Conservation (phyloP, 2,888 invertebrate genomes). For the Limnephilus lunatus region DNA sequence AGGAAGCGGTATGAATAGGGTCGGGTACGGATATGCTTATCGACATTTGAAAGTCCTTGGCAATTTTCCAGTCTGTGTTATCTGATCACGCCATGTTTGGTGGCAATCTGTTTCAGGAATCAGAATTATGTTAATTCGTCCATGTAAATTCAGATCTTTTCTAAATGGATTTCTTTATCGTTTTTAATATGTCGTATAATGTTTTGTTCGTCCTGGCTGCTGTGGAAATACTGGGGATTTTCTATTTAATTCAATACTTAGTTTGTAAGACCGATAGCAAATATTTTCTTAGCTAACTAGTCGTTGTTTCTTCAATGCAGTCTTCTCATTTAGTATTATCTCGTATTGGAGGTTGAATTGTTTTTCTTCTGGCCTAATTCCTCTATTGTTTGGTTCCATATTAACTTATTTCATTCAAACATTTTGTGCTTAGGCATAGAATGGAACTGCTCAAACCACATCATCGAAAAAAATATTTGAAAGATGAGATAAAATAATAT, state of each 20-base stretch:
- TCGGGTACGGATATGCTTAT: conserved; percentile 12
- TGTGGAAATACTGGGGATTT: not conserved
- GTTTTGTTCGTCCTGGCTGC: not conserved
- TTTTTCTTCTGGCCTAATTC: no score
- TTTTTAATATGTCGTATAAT: conserved; percentile 3
- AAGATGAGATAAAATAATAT: no score
- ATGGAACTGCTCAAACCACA: no score
- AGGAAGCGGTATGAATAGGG: not conserved
- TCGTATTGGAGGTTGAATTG: no score
- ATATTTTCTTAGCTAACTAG: not conserved
- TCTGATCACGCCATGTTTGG: conserved; percentile 20
- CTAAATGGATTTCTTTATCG: conserved; percentile 5
- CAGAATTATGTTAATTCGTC: conserved; percentile 39
- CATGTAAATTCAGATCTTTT: conserved; percentile 40
- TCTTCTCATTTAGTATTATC: not conserved
- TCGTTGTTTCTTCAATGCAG: not conserved
- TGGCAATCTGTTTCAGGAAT: conserved; percentile 21
- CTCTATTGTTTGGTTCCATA: no score
- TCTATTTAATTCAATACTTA: not conserved
- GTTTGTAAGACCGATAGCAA: not conserved
- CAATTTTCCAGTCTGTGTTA: conserved; percentile 39
- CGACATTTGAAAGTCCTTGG: conserved; percentile 17
- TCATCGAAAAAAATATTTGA: no score
- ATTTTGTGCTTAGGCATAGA: no score
- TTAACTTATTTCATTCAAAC: no score